phyloP scores from a whole-genome alignment of 2,113 vertebrate genomes.

The Poecilia latipinna region DNA sequence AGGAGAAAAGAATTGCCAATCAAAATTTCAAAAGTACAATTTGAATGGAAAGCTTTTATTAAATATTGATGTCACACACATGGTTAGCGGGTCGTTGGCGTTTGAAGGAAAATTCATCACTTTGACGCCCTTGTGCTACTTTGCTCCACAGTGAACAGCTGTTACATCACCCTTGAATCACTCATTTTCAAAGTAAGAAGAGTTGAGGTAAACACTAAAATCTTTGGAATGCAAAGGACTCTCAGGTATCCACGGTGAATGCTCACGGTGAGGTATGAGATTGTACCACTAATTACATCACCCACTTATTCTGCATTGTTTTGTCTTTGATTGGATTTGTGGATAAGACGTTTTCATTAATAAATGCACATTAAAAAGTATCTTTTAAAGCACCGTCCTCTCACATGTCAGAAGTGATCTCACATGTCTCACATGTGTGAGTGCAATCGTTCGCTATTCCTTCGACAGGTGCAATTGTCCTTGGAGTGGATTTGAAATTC shows the following conservation, averaged over 20 bases:
- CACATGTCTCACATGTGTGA: too few relatives aligned
- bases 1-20: conserved; percentile 30
- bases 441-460: not conserved
- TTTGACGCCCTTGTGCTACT: conserved; percentile 53
- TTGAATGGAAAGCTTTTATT: conserved; percentile 54
- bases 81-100: conserved; percentile 45
- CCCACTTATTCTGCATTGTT: conserved; percentile 18
- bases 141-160: conserved; percentile 60
- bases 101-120: conserved; percentile 47
- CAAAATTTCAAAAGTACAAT: conserved; percentile 52
- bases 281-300: conserved; percentile 1
- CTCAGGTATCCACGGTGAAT: conserved; percentile 37
- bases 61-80: conserved; percentile 62
- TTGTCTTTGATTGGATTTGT: conserved; percentile 22
- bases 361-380: not conserved
- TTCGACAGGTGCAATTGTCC: not conserved
- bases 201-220: conserved; percentile 63
- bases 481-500: not conserved
- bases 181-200: conserved; percentile 53
- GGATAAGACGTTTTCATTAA: conserved; percentile 17
- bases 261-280: conserved; percentile 9
- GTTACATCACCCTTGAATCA: conserved; percentile 74
- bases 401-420: not conserved
- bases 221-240: conserved; percentile 38
- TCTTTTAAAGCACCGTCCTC: not conserved